Conservation (phyloP, 1,140 invertebrate species). For the Tribolium madens region DNA sequence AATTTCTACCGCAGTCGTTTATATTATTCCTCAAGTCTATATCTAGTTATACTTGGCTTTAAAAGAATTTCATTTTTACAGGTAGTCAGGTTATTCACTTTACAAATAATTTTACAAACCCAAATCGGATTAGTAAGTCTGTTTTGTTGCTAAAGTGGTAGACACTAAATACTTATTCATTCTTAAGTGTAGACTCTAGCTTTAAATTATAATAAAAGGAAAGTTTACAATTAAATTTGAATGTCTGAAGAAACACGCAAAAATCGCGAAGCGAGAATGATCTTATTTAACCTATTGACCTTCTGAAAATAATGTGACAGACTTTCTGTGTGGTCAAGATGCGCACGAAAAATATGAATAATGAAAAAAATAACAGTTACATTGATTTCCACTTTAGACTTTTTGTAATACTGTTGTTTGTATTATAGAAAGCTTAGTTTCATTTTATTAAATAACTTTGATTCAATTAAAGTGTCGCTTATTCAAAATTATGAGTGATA, state of each 20-base stretch:
- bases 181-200: too few relatives aligned
- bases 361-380: not conserved
- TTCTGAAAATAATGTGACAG: not conserved
- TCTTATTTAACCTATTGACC: not conserved
- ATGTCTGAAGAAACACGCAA: not conserved
- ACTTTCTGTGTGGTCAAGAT: not conserved
- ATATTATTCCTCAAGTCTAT: too few relatives aligned
- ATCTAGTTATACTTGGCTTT: not conserved
- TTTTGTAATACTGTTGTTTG: too few relatives aligned
- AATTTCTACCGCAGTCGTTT: not conserved
- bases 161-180: not conserved
- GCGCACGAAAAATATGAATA: too few relatives aligned
- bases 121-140: not conserved
- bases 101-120: not conserved
- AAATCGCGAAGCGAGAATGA: not conserved
- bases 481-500: too few relatives aligned
- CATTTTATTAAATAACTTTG: too few relatives aligned
- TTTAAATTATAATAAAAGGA: not conserved
- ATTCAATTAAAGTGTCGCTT: too few relatives aligned
- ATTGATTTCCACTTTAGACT: too few relatives aligned
- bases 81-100: not conserved
- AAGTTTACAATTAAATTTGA: not conserved
- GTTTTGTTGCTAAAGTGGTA: not conserved
- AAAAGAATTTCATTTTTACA: not conserved
- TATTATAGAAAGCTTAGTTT: too few relatives aligned